A percentile compares a stretch with the other conserved stretches of the same genome.
Conservation (phyloP, 2,113 vertebrate genomes). For the Ciconia boyciana region DNA sequence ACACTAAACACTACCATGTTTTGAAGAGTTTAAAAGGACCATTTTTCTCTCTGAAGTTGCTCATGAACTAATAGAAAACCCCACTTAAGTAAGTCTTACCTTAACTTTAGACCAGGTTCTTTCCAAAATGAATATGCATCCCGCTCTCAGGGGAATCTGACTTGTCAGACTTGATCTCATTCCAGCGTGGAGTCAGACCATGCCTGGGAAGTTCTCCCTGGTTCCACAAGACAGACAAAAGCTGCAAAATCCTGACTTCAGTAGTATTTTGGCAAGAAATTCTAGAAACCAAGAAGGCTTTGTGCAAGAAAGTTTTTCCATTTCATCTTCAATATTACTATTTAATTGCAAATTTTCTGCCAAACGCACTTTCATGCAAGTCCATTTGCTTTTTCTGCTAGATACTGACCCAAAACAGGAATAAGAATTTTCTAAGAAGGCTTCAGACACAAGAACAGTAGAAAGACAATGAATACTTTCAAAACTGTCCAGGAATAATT, state of each 20-base stretch:
- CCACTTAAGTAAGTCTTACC: neutral
- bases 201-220: neutral
- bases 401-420: neutral
- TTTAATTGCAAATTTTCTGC: neutral
- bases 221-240: neutral
- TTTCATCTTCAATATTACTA: neutral
- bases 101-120: neutral
- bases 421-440: neutral
- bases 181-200: neutral
- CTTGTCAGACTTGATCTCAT: neutral
- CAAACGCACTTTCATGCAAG: neutral
- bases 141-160: rapidly evolving
- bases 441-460: neutral
- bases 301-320: neutral
- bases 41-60: neutral
- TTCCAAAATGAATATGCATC: neutral
- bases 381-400: neutral
- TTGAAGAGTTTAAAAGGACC: neutral
- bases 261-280: neutral
- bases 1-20: neutral
- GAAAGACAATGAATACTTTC: neutral
- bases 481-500: neutral
- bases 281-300: neutral
- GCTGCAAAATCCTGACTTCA: neutral
- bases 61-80: neutral